Conservation (phyloP, 2,113 vertebrate species). For the Pitta sordida region DNA sequence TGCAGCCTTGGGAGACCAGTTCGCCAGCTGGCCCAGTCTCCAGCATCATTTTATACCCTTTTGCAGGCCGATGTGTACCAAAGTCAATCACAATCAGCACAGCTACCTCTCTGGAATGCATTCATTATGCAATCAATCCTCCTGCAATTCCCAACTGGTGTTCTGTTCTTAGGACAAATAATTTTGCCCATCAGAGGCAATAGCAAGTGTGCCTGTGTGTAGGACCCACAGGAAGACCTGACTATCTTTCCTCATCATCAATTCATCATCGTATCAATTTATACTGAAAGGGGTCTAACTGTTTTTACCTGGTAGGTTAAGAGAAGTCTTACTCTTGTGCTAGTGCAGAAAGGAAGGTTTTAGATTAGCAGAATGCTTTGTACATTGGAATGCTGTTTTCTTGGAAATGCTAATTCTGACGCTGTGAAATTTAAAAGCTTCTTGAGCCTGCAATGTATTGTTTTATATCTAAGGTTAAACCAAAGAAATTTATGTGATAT, state of each 20-base stretch:
- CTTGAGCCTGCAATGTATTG: neutral
- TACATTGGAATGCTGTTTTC: neutral
- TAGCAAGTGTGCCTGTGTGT: neutral
- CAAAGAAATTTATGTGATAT: neutral
- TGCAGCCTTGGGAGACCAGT: neutral
- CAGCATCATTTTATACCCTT: neutral
- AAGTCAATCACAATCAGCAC: neutral
- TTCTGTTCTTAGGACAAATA: neutral
- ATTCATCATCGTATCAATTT: neutral
- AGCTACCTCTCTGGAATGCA: neutral
- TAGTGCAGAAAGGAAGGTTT: neutral
- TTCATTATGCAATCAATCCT: neutral
- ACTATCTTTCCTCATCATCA: neutral
- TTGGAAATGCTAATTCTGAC: neutral
- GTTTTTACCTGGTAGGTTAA: neutral
- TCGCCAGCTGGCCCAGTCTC: neutral
- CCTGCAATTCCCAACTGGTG: neutral
- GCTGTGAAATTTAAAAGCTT: neutral
- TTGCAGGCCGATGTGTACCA: neutral
- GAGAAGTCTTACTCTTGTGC: neutral
- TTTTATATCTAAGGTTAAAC: neutral
- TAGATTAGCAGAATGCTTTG: neutral
- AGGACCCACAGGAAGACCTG: neutral
- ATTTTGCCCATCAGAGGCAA: neutral
- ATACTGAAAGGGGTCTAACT: neutral